Evolutionary conservation across 37 sponge, comb jelly and placozoan species (phyloP), one percentile per base, ranked within the genome.

Genomic region (Diacarnus erythraeanus): DNA sequence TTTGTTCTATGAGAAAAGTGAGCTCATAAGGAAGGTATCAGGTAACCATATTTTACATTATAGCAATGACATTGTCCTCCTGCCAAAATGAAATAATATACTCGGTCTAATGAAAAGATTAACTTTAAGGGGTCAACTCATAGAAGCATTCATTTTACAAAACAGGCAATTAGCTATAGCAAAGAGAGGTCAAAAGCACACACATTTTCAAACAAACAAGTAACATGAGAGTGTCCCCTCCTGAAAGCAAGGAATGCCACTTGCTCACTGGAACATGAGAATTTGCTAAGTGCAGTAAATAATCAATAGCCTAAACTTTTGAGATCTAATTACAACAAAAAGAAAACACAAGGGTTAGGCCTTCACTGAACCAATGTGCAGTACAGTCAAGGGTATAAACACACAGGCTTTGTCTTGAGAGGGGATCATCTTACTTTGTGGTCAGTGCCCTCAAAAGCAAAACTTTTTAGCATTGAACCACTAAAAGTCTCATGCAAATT

Each of bases 371-470:
- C 33, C 9, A 30, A 47, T 6, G 51, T 47, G 51, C 51, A 47
- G 12, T 47, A 47, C 51, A 47, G 51, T 15, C 51, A 15, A 47
- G 51, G 66, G 34, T 31, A 65, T 35, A 65, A 65, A 65, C 66
- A 65, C 66, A 30, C 66, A 65, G 34, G 2, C 9, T 65, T 65
- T 65, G 66, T 65, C 34, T n/a, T 65, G 66, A 65, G 66, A 30
- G 30, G 34, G 34, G 27, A 65, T 65, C 66, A 65, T 20, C 66
- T 65, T 65, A 12, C 66, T n/a, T n/a, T 31, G 66, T 65, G 66
- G 66, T 65, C 35, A 18, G 51, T 3, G 66, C 27, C 31, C 2
- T 20, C 66, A 65, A 65, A 65, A 31, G 31, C 29, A 15, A 47
- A 47, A 15, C 51, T 47, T 47, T 47, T 47, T 47, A 47, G 51